Evolutionary conservation across 2,797 vertebrate genomes (phyloP).

Genomic region (Gadopsis bispinosus): DNA sequence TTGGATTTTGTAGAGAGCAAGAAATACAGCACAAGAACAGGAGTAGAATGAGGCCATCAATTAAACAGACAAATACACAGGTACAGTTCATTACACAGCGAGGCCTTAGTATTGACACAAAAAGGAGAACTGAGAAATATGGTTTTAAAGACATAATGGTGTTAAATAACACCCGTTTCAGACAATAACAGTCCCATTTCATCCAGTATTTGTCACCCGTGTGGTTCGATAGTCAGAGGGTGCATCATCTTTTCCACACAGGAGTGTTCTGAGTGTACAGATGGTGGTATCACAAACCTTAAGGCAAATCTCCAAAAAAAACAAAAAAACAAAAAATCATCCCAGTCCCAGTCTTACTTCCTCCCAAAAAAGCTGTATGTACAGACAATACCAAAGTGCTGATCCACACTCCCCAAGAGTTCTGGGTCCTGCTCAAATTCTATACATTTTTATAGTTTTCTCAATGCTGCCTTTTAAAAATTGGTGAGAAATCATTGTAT

Average conservation of each 20-base stretch:
- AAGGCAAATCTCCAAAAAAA: not conserved
- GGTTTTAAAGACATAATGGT: no score
- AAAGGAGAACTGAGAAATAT: not conserved
- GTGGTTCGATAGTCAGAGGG: not conserved
- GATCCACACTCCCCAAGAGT: not conserved
- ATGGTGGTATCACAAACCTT: not conserved
- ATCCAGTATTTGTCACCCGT: not conserved
- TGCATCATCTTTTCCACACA: not conserved
- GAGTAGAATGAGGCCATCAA: constrained; percentile 1
- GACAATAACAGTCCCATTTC: not conserved
- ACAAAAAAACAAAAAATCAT: not conserved
- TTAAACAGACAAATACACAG: not conserved
- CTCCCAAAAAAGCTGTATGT: not conserved
- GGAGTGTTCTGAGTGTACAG: not conserved
- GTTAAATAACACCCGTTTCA: not conserved
- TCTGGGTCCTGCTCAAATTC: not conserved
- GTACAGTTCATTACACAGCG: not conserved
- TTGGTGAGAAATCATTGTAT: no score
- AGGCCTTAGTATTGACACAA: not conserved
- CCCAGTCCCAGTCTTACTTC: no score
- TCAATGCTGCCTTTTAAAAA: not conserved
- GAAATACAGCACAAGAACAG: not conserved
- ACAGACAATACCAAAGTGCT: not conserved
- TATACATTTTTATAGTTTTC: not conserved
- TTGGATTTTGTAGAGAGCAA: not conserved